phyloP scores from a whole-genome alignment of 2,888 invertebrate species.

The Ceramica pisi region DNA sequence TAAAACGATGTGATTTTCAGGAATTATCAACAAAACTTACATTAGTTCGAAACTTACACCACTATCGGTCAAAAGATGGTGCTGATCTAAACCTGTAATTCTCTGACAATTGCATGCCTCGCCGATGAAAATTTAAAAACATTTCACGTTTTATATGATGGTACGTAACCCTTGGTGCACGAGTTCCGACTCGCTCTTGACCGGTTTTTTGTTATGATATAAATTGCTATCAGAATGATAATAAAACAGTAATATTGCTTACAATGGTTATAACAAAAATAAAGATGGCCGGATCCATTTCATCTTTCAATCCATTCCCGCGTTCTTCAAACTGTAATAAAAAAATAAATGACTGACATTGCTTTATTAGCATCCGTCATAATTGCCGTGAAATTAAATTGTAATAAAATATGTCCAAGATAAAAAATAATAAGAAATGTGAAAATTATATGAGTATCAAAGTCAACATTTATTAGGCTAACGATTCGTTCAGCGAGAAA shows the following conservation, averaged over 20 bases:
- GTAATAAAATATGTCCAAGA: conserved; percentile 36
- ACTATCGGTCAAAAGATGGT: too few species aligned
- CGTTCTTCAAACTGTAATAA: conserved; percentile 25
- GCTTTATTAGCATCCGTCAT: conserved; percentile 33
- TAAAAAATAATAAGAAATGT: conserved; percentile 23
- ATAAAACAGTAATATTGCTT: conserved; percentile 24
- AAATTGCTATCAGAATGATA: neutral
- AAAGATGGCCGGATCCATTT: conserved; percentile 49
- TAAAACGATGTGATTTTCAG: too few species aligned
- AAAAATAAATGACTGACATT: conserved; percentile 5
- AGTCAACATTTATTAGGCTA: neutral
- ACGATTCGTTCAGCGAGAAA: conserved; percentile 22
- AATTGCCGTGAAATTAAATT: conserved; percentile 59
- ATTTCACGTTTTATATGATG: too few species aligned
- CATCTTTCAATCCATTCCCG: conserved; percentile 46
- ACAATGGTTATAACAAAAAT: conserved; percentile 48
- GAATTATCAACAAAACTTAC: too few species aligned
- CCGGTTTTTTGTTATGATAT: neutral
- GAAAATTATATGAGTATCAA: conserved; percentile 6
- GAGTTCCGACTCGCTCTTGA: too few species aligned
- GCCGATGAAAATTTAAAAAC: too few species aligned
- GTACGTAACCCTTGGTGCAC: too few species aligned
- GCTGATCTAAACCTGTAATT: too few species aligned
- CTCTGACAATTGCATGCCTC: too few species aligned
- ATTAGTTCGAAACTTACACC: too few species aligned